Evolutionary conservation across 1,140 invertebrate species (phyloP), one percentile per base, ranked within the genome.

Genomic region (Thrips palmi): DNA sequence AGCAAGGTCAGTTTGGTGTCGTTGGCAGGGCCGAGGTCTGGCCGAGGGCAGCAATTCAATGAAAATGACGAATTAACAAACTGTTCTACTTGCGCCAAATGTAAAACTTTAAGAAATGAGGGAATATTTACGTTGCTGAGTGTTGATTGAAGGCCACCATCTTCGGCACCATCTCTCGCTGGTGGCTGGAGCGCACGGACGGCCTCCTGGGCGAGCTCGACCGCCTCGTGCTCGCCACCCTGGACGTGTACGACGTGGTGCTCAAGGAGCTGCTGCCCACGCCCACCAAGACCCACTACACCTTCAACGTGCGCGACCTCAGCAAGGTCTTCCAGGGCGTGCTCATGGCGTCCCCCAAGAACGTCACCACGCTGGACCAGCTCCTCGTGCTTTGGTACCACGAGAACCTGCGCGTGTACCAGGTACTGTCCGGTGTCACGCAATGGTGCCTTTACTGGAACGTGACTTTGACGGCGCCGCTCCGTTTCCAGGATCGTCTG

Each of bases 301-400:
- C 72, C 3, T 80, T 77, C 45, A 79, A 78, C 55, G 54, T 79
- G 40, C 54, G 74, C 38, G 70, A 72, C 50, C 62, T 78, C 21
- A 65, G 68, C 52, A 70, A 81, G 49, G 75, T 85, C 10, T 77
- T 86, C 49, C 77, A 82, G 52, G 82, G 81, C 1, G 60, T 74
- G 10, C 50, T 74, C 5, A 73, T 74, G 70, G 55, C 65, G 41
- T 59, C 67, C 11, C 62, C 70, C 0, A 40, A 47, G 12, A 45
- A 48, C 17, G 51, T 72, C 0, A 49, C 59, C 45, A 42, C 29
- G 51, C 18, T 49, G 10, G 40, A 49, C n/a, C 43, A 53, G 21
- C 20, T 60, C 0, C 27, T 66, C 2, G 27, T 64, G 33, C 56
- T 79, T 3, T 79, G 75, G 75, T 68, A 71, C 34, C 75, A 79